A percentile compares a stretch with the other conserved stretches of the same genome.
Evolutionary conservation across 2,113 vertebrate genomes (phyloP).

Genomic region (Lasiurus borealis): DNA sequence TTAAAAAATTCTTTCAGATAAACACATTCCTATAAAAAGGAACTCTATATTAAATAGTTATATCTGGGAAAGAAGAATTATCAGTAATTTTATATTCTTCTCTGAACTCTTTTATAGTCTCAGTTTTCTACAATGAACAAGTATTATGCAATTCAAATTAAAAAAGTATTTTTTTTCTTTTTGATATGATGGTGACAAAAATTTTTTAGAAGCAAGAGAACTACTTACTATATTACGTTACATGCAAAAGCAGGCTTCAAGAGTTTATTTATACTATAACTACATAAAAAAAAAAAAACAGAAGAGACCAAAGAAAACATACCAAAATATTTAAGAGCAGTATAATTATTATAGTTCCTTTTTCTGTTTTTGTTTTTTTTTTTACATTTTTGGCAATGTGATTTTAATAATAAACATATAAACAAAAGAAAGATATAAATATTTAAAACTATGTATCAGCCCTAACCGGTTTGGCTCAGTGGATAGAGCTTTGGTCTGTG

Average conservation of each 20-base stretch:
- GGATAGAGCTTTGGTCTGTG: too few species aligned
- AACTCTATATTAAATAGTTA: not conserved
- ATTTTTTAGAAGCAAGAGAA: constrained; percentile 14
- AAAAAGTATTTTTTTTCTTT: not conserved
- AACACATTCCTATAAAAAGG: not conserved
- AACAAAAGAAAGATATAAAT: not conserved
- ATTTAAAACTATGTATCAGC: constrained; percentile 19
- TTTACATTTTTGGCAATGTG: not conserved
- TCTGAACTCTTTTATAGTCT: constrained; percentile 12
- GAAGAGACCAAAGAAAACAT: not conserved
- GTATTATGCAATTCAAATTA: constrained; percentile 7
- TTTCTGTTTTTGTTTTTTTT: not conserved
- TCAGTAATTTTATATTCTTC: constrained; percentile 11
- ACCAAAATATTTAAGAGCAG: not conserved
- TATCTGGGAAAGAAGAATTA: not conserved
- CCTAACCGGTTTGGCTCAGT: too few species aligned
- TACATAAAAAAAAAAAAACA: not conserved
- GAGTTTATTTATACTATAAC: not conserved
- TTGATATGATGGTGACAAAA: not conserved
- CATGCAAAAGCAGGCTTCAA: not conserved
- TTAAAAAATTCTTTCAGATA: not conserved
- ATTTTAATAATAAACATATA: constrained; percentile 41
- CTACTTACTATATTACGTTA: not conserved
- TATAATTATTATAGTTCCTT: not conserved
- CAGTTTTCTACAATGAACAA: not conserved